Evolutionary conservation across 2,113 vertebrate genomes (phyloP).

Genomic region (Albula glossodonta): DNA sequence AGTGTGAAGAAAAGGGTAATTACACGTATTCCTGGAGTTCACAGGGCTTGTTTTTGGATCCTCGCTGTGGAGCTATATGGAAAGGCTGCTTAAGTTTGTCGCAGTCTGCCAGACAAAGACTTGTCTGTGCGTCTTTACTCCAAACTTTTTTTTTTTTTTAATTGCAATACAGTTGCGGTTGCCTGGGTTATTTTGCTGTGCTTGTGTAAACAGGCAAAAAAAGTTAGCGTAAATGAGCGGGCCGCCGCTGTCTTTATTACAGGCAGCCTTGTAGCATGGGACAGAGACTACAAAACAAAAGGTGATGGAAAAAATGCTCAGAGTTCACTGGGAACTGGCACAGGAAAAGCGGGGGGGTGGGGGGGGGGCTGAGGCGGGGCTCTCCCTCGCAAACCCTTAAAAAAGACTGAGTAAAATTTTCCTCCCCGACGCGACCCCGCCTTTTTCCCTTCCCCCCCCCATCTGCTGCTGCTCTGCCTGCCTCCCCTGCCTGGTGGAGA

Average conservation of each 20-base stretch:
- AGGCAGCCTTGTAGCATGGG: background rate
- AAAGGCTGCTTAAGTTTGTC: background rate
- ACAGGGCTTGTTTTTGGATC: background rate
- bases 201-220: background rate
- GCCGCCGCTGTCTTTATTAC: background rate
- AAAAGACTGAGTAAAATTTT: slow-evolving; percentile 57
- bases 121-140: background rate
- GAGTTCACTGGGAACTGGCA: background rate
- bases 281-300: background rate
- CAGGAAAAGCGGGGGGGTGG: background rate
- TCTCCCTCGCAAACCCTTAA: background rate
- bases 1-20: background rate
- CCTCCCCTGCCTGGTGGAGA: slow-evolving; percentile 13
- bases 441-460: slow-evolving; percentile 11
- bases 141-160: background rate
- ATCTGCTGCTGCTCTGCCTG: slow-evolving; percentile 24
- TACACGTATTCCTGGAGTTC: background rate
- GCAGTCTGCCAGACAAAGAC: background rate
- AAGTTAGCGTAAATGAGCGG: background rate
- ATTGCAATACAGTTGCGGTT: background rate
- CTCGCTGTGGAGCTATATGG: background rate
- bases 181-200: background rate
- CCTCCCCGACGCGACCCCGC: slow-evolving; percentile 44
- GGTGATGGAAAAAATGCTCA: background rate
- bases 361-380: background rate